Evolutionary conservation across 30 jellyfish, hydroid and myxozoan genomes (phyloP).

Genomic region (Aurelia aurita complex sp. Pacific): DNA sequence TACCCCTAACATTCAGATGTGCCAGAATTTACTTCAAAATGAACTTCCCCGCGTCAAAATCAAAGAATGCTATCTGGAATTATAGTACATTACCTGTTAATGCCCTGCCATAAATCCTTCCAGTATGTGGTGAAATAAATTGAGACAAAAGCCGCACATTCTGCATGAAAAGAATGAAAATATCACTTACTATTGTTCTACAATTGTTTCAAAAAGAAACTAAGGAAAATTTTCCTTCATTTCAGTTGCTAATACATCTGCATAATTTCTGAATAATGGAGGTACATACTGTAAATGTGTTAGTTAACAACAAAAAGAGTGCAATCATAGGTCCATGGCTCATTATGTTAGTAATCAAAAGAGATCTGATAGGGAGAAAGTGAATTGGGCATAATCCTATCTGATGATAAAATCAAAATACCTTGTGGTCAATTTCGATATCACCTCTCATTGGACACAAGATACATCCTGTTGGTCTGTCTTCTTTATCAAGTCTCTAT

Average conservation of each 20-base stretch:
- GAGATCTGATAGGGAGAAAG: too few relatives aligned
- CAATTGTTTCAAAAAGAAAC: background rate
- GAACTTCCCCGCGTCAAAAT: too few relatives aligned
- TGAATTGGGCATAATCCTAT: background rate
- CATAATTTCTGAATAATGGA: too few relatives aligned
- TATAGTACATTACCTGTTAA: constrained; percentile 64
- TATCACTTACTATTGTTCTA: too few relatives aligned
- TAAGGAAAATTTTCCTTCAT: background rate
- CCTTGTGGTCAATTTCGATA: constrained; percentile 82
- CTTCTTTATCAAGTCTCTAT: constrained; percentile 93
- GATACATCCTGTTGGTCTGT: constrained; percentile 93
- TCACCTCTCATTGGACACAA: constrained; percentile 90
- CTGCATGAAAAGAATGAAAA: constrained; percentile 17
- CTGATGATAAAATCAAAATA: background rate
- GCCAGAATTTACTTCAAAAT: too few relatives aligned
- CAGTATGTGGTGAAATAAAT: constrained; percentile 96
- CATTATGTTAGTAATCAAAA: too few relatives aligned
- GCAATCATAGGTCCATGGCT: too few relatives aligned
- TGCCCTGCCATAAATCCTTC: constrained; percentile 83
- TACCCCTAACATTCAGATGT: too few relatives aligned
- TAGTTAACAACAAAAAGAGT: too few relatives aligned
- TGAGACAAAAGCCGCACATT: constrained; percentile 90
- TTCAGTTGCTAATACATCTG: too few relatives aligned
- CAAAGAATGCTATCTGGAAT: background rate
- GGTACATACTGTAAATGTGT: too few relatives aligned